Evolutionary conservation across 2,888 invertebrate species (phyloP).

Genomic region (Phrixothrix hirtus): DNA sequence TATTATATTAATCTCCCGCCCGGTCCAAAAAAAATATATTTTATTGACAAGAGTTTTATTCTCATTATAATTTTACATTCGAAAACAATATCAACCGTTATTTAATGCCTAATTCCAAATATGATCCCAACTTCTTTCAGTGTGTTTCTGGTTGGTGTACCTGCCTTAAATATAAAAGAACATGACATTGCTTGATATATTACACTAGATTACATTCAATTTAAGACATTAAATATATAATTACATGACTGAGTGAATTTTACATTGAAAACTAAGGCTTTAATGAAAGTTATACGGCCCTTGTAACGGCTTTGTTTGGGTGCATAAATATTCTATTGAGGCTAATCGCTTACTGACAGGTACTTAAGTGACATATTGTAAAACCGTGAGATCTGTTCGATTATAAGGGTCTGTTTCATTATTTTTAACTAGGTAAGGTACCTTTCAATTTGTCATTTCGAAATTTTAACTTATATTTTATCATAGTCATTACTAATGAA

Average conservation of each 20-base stretch:
- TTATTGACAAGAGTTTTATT: not conserved
- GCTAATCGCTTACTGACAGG: conserved; percentile 29
- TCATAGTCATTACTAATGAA: too few relatives aligned
- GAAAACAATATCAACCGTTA: too few relatives aligned
- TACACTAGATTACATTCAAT: conserved; percentile 26
- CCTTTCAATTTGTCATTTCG: not conserved
- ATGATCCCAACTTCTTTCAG: not conserved
- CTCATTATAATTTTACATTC: too few relatives aligned
- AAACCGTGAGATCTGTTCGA: conserved; percentile 24
- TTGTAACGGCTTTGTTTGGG: conserved; percentile 29
- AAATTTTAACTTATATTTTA: too few relatives aligned
- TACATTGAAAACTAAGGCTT: conserved; percentile 29
- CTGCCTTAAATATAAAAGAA: conserved; percentile 17
- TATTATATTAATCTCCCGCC: too few relatives aligned
- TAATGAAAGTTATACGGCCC: conserved; percentile 29
- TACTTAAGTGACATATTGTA: conserved; percentile 32
- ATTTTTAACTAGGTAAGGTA: conserved; percentile 8
- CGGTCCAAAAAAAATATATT: conserved; percentile 13
- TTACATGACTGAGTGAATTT: conserved; percentile 33
- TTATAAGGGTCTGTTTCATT: conserved; percentile 22
- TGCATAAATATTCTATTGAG: conserved; percentile 30
- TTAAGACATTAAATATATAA: conserved; percentile 29
- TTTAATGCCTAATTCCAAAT: too few relatives aligned
- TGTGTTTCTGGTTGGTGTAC: not conserved
- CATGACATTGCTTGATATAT: conserved; percentile 28